These are phyloP conservation scores for Saturnia pavonia DNA, from an alignment of 2,888 invertebrate genomes.

Conservation along the genomic window DNA sequence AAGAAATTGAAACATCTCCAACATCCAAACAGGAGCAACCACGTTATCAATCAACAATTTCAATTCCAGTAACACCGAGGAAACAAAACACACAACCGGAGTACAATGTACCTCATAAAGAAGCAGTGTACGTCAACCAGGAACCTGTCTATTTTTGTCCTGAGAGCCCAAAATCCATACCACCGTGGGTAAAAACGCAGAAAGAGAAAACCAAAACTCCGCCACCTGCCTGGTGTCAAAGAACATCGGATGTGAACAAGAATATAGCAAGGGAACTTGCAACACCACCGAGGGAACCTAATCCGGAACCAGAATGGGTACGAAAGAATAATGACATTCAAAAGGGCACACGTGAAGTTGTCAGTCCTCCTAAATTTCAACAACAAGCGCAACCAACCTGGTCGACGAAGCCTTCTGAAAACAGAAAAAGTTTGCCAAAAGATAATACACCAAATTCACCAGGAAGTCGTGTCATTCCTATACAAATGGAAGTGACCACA, in stretches of 20 bases:
- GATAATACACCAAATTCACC: constrained; percentile 54
- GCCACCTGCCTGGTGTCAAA: constrained; percentile 73
- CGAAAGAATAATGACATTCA: constrained; percentile 72
- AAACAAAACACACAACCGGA: constrained; percentile 61
- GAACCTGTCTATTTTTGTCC: constrained; percentile 74
- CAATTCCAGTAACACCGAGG: constrained; percentile 71
- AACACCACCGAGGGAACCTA: constrained; percentile 68
- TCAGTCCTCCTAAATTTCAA: constrained; percentile 72
- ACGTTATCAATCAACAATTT: constrained; percentile 74
- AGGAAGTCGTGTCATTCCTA: constrained; percentile 83
- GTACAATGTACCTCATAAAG: constrained; percentile 61
- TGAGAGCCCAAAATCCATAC: constrained; percentile 72
- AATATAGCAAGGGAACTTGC: constrained; percentile 64
- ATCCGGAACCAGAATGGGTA: constrained; percentile 74
- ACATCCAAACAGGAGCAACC: constrained; percentile 55
- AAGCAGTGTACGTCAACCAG: constrained; percentile 71
- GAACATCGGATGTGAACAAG: constrained; percentile 65
- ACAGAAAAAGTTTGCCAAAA: constrained; percentile 69
- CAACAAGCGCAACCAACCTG: constrained; percentile 69
- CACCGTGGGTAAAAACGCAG: constrained; percentile 75
- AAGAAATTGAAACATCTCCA: constrained; percentile 47
- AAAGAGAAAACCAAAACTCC: constrained; percentile 78
- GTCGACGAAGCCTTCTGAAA: constrained; percentile 74
- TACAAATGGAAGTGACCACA: constrained; percentile 83
- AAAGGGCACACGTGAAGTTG: constrained; percentile 61